Conservation (phyloP, 2,113 vertebrate genomes). For the Haemorhous mexicanus region DNA sequence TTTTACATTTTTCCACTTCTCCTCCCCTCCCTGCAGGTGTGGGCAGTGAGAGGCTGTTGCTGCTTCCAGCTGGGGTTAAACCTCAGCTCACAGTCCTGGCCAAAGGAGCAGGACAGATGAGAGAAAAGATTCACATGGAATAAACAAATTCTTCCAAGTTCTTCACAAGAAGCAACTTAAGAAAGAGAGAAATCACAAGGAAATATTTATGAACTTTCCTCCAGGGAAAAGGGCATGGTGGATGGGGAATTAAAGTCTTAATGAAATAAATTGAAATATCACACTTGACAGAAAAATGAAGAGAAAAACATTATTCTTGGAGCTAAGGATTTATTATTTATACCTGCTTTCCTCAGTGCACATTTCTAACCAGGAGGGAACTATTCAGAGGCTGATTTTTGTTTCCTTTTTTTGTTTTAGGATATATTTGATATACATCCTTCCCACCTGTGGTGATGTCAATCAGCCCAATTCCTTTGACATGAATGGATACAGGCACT, state of each 20-base stretch:
- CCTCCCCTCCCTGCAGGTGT: neutral
- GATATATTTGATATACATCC: neutral
- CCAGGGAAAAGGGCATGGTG: neutral
- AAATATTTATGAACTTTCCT: constrained; percentile 38
- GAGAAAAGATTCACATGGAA: neutral
- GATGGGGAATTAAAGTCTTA: neutral
- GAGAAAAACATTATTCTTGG: neutral
- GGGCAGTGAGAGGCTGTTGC: neutral
- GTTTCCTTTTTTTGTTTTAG: neutral
- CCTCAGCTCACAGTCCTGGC: neutral
- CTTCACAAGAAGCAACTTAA: neutral
- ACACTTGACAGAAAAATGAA: constrained; percentile 11
- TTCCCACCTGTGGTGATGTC: neutral
- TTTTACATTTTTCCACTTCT: neutral
- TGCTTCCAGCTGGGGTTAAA: neutral
- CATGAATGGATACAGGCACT: accelerated
- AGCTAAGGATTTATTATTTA: constrained; percentile 12
- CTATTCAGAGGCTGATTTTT: neutral
- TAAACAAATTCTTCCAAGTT: constrained; percentile 9
- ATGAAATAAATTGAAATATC: constrained; percentile 15
- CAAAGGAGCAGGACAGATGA: neutral
- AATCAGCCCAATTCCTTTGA: neutral
- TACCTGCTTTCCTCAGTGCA: neutral
- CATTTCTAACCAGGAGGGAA: neutral
- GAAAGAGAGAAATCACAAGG: neutral